These are phyloP conservation scores for Pseudocheirus occidentalis DNA, from an alignment of 2,797 vertebrate genomes.

Conservation along the genomic window DNA sequence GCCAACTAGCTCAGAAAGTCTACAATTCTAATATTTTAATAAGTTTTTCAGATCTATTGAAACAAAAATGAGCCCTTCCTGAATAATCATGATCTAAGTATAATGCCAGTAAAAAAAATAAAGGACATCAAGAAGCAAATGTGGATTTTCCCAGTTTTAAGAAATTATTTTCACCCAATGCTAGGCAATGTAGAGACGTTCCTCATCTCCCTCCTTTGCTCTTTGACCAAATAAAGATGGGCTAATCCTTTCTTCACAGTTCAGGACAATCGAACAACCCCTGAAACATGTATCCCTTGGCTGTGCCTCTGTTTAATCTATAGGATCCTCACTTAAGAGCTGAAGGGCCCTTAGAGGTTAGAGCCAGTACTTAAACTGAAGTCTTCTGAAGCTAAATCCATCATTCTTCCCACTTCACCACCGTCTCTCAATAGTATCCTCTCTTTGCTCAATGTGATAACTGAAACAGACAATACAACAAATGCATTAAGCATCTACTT, in stretches of 20 bases:
- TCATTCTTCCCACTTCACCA: neutral
- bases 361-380: neutral
- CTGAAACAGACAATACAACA: neutral
- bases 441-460: neutral
- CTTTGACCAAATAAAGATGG: neutral
- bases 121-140: neutral
- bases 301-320: neutral
- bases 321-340: neutral
- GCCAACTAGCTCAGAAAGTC: neutral
- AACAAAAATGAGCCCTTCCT: neutral
- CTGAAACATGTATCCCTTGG: neutral
- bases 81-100: neutral
- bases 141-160: neutral
- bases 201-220: neutral
- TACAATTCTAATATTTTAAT: neutral
- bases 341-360: neutral
- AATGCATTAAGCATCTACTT: neutral
- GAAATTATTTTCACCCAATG: neutral
- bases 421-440: neutral
- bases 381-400: neutral
- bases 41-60: neutral
- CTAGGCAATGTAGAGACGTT: neutral
- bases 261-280: neutral
- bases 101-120: neutral
- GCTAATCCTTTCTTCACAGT: neutral